These are phyloP conservation scores for Heliconius aoede DNA, from an alignment of 2,888 invertebrate genomes.

Conservation along the genomic window DNA sequence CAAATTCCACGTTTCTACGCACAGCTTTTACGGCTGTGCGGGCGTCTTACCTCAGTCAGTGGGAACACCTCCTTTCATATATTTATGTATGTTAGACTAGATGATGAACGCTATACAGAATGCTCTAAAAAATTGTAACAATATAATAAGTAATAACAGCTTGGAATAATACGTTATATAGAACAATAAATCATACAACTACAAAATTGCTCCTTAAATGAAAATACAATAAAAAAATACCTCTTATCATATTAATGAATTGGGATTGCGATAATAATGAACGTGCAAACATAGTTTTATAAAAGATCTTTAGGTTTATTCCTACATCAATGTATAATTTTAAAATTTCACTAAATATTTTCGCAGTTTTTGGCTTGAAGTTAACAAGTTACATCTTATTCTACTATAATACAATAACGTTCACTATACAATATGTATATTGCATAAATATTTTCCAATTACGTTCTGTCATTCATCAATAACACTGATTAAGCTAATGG, in stretches of 20 bases:
- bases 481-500: not conserved
- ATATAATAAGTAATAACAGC: not conserved
- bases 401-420: not conserved
- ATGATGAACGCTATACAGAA: not conserved
- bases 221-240: slow-evolving; percentile 7
- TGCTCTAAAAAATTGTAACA: too few species aligned
- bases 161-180: not conserved
- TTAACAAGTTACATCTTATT: not conserved
- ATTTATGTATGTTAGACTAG: not conserved
- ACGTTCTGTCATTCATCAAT: too few species aligned
- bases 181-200: not conserved
- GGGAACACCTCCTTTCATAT: too few species aligned
- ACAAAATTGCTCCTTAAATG: not conserved
- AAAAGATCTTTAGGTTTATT: not conserved
- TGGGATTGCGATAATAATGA: slow-evolving; percentile 22
- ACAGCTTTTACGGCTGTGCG: too few species aligned
- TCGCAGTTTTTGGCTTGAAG: not conserved
- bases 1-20: too few species aligned
- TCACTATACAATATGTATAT: not conserved
- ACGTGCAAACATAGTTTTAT: slow-evolving; percentile 19
- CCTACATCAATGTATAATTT: not conserved
- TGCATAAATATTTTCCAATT: too few species aligned
- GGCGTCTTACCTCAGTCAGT: too few species aligned
- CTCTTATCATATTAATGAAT: slow-evolving; percentile 29
- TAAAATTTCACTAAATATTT: not conserved